Percentiles rank a stretch among this genome's conserved stretches.
phyloP scores from a whole-genome alignment of 2,888 invertebrate genomes.

The Agonopterix subpropinquella region DNA sequence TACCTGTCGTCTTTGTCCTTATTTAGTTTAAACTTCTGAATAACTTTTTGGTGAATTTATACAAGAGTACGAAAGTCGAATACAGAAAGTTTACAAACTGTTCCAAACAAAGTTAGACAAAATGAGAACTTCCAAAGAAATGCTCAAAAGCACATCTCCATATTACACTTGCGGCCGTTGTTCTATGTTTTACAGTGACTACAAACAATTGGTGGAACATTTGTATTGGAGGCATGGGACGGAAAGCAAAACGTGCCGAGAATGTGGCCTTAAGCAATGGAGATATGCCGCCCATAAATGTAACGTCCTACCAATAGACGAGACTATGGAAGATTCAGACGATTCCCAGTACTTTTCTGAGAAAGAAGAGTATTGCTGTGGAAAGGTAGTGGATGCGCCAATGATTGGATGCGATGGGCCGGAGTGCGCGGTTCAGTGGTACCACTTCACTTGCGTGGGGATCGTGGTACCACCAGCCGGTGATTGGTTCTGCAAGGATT shows the following conservation, averaged over 20 bases:
- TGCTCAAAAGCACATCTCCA: slow-evolving; percentile 6
- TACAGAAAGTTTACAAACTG: too few species aligned
- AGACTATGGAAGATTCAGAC: slow-evolving; percentile 12
- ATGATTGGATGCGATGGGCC: slow-evolving; percentile 57
- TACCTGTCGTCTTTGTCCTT: too few species aligned
- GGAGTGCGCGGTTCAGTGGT: slow-evolving; percentile 42
- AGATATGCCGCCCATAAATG: slow-evolving; percentile 44
- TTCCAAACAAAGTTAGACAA: slow-evolving; percentile 5
- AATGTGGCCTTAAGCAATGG: slow-evolving; percentile 44
- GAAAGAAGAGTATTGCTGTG: slow-evolving; percentile 39
- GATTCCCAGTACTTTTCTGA: slow-evolving; percentile 15
- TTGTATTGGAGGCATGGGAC: slow-evolving; percentile 58
- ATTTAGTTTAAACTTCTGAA: too few species aligned
- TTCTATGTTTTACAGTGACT: slow-evolving; percentile 35
- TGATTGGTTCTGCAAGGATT: slow-evolving; percentile 48
- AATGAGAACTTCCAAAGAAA: slow-evolving; percentile 26
- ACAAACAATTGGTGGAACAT: slow-evolving; percentile 46
- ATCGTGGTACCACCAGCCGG: slow-evolving; percentile 40
- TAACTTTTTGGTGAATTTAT: too few species aligned
- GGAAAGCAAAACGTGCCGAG: slow-evolving; percentile 38
- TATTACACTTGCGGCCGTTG: slow-evolving; percentile 40
- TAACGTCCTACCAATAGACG: slow-evolving; percentile 40
- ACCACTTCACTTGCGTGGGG: slow-evolving; percentile 50
- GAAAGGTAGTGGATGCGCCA: slow-evolving; percentile 34
- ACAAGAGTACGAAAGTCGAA: too few species aligned